Evolutionary conservation across 2,797 vertebrate genomes (phyloP).

Genomic region (Sebastolobus alascanus): DNA sequence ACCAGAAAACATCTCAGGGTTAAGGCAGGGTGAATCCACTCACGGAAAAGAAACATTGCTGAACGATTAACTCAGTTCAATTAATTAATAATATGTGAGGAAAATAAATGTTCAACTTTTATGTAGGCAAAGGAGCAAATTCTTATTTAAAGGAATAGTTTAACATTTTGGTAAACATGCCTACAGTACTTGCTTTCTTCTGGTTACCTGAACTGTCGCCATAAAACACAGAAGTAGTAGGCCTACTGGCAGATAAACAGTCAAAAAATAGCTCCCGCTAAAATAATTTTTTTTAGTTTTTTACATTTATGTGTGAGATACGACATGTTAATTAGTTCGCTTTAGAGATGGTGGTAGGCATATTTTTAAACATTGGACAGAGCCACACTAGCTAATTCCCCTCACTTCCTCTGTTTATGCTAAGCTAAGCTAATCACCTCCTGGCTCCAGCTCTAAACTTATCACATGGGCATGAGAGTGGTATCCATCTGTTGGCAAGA

Average conservation of each 20-base stretch:
- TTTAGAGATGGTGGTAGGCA: neutral
- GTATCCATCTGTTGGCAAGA: neutral
- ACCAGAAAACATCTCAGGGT: neutral
- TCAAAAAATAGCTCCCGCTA: neutral
- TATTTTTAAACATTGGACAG: neutral
- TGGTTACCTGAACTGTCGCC: too few species aligned
- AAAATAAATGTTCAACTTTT: conserved; percentile 2
- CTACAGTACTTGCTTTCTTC: neutral
- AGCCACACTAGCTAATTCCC: neutral
- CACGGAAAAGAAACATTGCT: neutral
- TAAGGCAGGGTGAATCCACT: conserved; percentile 1
- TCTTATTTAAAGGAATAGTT: neutral
- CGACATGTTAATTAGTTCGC: neutral
- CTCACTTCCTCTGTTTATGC: neutral
- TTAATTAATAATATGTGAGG: neutral
- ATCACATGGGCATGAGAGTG: neutral
- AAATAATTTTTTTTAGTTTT: neutral
- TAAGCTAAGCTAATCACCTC: neutral
- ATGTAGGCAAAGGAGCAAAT: neutral
- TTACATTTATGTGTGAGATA: neutral
- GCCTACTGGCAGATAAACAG: neutral
- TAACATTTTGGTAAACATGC: neutral
- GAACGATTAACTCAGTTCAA: neutral
- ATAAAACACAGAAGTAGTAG: neutral
- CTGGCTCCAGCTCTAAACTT: neutral